Conservation (phyloP, 2,797 vertebrate species). For the Mormyrops attenuatus region DNA sequence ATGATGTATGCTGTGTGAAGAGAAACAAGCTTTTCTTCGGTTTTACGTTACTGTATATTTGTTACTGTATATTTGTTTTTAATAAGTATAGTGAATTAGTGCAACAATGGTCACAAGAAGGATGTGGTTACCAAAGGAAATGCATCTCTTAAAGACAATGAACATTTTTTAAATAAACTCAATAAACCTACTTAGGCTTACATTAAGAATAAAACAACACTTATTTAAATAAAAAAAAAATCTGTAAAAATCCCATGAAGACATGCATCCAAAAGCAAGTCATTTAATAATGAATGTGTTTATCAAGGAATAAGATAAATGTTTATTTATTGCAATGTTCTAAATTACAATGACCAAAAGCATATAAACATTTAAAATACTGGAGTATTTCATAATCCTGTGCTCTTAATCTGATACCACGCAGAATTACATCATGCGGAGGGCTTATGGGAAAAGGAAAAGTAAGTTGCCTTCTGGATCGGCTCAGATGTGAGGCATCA, state of each 20-base stretch:
- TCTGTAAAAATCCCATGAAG: neutral
- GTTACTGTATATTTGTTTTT: neutral
- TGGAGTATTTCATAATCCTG: neutral
- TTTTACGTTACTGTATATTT: neutral
- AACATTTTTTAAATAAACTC: neutral
- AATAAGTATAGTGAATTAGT: neutral
- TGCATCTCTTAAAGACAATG: neutral
- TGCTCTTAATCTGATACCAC: neutral
- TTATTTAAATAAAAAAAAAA: neutral
- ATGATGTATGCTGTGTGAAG: neutral
- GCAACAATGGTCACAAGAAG: neutral
- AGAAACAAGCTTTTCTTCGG: neutral
- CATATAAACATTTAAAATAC: neutral
- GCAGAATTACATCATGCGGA: neutral
- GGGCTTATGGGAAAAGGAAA: neutral
- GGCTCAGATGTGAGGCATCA: neutral
- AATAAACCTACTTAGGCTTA: neutral
- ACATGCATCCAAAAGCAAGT: neutral
- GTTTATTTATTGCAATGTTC: conserved; percentile 1
- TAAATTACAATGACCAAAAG: neutral
- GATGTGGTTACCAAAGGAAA: neutral
- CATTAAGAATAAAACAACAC: neutral
- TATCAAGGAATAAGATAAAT: neutral
- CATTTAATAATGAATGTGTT: neutral
- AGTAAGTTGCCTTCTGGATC: neutral